These are phyloP conservation scores for Acrocephalus kingi DNA, from an alignment of 2,113 vertebrate genomes.

Conservation along the genomic window DNA sequence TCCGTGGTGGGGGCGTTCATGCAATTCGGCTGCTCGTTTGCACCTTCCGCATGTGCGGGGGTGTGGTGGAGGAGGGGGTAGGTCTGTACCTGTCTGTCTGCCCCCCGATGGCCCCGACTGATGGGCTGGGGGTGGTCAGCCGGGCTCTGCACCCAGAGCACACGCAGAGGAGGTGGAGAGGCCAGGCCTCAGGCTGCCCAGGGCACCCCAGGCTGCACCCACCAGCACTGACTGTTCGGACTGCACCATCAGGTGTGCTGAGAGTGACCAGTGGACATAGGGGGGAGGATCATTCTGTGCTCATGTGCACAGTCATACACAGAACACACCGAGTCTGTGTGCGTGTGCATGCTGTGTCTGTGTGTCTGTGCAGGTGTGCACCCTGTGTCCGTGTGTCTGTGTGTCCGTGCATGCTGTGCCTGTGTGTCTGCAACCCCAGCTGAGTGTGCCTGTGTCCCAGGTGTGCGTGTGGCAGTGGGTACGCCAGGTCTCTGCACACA, in stretches of 20 bases:
- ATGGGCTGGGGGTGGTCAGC: too few species aligned
- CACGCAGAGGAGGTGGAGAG: accelerated
- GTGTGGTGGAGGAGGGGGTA: background rate
- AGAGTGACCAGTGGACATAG: background rate
- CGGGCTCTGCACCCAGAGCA: background rate
- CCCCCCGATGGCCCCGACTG: accelerated
- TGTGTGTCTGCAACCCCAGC: background rate
- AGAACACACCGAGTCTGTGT: accelerated
- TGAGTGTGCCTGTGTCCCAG: accelerated
- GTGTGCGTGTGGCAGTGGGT: background rate
- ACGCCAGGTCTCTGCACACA: background rate
- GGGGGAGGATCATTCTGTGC: accelerated
- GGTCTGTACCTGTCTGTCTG: too few species aligned
- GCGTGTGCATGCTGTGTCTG: accelerated
- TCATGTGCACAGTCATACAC: background rate
- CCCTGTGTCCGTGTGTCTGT: too few species aligned
- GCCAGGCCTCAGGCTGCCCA: background rate
- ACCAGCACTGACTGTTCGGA: accelerated
- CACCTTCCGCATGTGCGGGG: background rate
- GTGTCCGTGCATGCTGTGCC: background rate
- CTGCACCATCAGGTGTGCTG: accelerated
- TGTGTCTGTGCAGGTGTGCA: background rate
- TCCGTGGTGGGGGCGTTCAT: accelerated
- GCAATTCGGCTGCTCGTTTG: background rate
- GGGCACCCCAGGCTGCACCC: background rate